Base-by-base conservation (phyloP, 1,140 invertebrate genomes). In the Drosophila erecta region DNA sequence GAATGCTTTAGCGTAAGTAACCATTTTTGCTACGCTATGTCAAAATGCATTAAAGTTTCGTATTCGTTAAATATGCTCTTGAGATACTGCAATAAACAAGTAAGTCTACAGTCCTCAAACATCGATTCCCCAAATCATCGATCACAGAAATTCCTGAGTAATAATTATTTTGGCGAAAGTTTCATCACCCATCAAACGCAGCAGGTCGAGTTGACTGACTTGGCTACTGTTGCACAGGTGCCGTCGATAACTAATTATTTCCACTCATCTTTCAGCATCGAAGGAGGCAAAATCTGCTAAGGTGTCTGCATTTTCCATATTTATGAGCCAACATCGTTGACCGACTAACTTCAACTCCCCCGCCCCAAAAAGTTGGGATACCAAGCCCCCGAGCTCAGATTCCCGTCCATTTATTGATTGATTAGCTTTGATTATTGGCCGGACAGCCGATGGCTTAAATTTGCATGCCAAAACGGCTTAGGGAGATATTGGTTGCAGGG, bases 171-270 rank as follows among this genome's bases (percentile, higher is more conserved):
- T 71, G 67, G 67, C 67, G 67, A 71, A 71, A 71, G 67, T 71
- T 71, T 69, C 66, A 69, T 55, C 61, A 43, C 62, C 50, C 64
- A 66, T 44, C 46, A 38, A 2, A 51, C 64, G 27, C 64, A 66
- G 64, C 64, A 46, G 64, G 64, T n/a, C 22, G 61, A 66, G 44
- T 67, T 66, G 60, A 44, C 57, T 66, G 58, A 53, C 47, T 17
- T 40, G 44, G 67, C 67, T 71, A 71, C 67, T 71, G 67, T 70
- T 71, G 66, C 64, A 70, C 66, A 70, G 64, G 33, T 70, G 64
- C 64, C 66, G 67, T 71, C 67, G 43, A 71, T 71, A 71, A 71
- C 67, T 71, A 71, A 71, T 71, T 71, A 71, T 71, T 70, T 70
- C 35, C 65, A 71, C 67, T 71, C 67, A 57, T 70, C 67, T 71